Evolutionary conservation across 2,113 vertebrate species (phyloP).

Genomic region (Mustelus asterias): DNA sequence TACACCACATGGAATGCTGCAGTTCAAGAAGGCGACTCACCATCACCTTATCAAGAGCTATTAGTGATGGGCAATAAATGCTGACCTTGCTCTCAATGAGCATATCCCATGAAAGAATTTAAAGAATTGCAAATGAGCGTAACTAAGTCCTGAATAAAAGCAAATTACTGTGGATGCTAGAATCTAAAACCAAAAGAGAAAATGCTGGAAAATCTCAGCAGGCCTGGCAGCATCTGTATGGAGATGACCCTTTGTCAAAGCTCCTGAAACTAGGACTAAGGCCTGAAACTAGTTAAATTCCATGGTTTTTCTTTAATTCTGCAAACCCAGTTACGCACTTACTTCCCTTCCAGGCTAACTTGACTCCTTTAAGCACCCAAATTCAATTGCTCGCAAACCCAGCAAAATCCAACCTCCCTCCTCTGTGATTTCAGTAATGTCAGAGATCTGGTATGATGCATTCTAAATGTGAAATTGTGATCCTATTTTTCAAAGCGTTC

Average conservation of each 20-base stretch:
- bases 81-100: too few species aligned
- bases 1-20: not conserved
- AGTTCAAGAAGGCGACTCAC: not conserved
- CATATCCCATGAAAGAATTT: not conserved
- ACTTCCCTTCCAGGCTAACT: not conserved
- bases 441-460: not conserved
- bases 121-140: not conserved
- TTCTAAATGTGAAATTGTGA: not conserved
- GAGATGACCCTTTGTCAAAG: too few species aligned
- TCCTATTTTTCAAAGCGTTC: not conserved
- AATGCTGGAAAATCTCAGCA: too few species aligned
- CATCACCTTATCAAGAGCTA: too few species aligned
- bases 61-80: not conserved
- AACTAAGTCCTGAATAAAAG: not conserved
- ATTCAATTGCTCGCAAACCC: not conserved
- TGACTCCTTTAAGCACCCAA: not conserved
- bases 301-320: not conserved
- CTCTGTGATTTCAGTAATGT: not conserved
- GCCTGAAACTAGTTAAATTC: not conserved
- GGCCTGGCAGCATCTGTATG: too few species aligned
- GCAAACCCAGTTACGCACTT: not conserved
- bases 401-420: not conserved
- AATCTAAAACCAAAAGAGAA: too few species aligned
- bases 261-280: not conserved
- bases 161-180: too few species aligned